Evolutionary conservation across 1,140 invertebrate genomes (phyloP), one percentile per base, ranked within the genome.

Genomic region (Drosophila nebulosa): DNA sequence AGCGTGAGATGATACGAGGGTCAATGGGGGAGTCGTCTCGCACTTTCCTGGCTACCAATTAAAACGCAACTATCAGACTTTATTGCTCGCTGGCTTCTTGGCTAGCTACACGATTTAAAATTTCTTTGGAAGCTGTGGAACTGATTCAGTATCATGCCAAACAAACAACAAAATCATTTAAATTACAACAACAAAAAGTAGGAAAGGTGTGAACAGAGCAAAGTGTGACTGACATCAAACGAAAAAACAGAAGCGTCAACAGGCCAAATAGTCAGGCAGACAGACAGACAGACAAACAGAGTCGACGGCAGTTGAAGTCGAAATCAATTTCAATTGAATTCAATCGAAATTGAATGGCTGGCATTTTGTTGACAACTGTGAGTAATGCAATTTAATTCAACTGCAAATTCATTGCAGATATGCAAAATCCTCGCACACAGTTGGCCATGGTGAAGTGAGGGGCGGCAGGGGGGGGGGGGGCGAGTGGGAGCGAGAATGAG

Each of bases 331-430:
- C 74, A 85, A 85, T 85, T 85, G 81, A 63, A 78, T 85, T 81
- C 77, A 86, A 85, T 86, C 81, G 81, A 74, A 46, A 81, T 81
- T 85, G 81, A 85, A 86, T 86, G 76, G 63, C 52, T 80, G 80
- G 78, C 81, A 81, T 86, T 81, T 85, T 85, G 80, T 85, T 85
- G 80, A 85, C 81, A 85, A 85, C 78, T 86, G 81, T 85, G 77
- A 85, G 78, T 86, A 85, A 85, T 85, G 80, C 80, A 85, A 85
- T 85, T 86, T 80, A 85, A 86, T 85, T 86, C 81, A 85, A 85
- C 86, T 85, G 80, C 81, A 79, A 84, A 76, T 84, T 86, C 77
- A 85, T 86, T 76, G 80, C 77, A 58, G 57, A 46, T 55, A 69
- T 30, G 30, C 52, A 53, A 39, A 55, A 46, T 58, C 51, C 66